Conservation (phyloP, 2,797 vertebrate species). For the Muraenolepis orangiensis region DNA sequence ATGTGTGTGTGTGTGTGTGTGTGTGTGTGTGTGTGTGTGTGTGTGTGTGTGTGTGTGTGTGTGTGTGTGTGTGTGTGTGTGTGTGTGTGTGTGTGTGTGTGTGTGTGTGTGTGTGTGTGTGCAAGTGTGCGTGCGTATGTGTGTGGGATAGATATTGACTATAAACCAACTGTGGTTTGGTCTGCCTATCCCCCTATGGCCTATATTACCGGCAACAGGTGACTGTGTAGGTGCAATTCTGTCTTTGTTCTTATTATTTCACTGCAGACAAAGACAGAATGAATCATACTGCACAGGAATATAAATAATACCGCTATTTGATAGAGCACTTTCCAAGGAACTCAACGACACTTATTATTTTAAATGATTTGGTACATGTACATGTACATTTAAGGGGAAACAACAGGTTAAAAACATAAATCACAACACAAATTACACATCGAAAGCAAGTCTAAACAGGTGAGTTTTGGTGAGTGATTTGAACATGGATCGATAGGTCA, state of each 20-base stretch:
- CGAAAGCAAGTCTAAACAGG: no score
- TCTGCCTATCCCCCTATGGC: neutral
- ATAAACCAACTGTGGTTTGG: neutral
- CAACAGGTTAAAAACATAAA: no score
- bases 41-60: neutral
- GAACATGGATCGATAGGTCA: no score
- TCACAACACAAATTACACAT: no score
- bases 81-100: constrained; percentile 9
- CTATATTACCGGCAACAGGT: neutral
- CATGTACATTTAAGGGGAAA: no score
- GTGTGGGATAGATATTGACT: neutral
- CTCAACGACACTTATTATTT: no score
- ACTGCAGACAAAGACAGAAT: neutral
- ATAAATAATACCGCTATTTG: no score
- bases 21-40: neutral
- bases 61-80: neutral
- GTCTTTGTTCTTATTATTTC: neutral
- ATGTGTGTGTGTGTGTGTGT: constrained; percentile 7
- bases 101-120: no score
- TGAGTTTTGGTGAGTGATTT: no score
- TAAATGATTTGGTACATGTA: no score
- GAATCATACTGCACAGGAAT: neutral
- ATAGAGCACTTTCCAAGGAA: no score
- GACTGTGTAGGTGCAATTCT: neutral
- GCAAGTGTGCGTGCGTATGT: neutral